Conservation (phyloP, 1,140 invertebrate species). For the Chironomus striatipennis region DNA sequence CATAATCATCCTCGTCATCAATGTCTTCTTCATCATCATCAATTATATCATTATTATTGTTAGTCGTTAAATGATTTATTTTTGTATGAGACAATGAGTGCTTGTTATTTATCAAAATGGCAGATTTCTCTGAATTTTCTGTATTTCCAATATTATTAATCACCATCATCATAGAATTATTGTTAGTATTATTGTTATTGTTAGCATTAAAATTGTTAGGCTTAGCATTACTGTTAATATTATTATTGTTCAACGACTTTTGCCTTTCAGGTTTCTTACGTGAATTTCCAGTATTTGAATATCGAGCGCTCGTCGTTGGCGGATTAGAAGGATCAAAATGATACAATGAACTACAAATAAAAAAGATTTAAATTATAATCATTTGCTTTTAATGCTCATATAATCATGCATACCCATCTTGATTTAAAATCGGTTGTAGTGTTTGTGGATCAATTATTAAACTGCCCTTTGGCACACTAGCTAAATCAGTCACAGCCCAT, state of each 20-base stretch:
- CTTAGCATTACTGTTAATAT: neutral
- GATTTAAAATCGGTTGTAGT: slow-evolving; percentile 55
- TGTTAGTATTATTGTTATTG: slow-evolving; percentile 12
- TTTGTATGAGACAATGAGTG: neutral
- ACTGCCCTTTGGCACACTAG: slow-evolving; percentile 71
- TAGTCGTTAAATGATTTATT: neutral
- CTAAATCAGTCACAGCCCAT: slow-evolving; percentile 78
- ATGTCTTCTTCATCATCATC: neutral
- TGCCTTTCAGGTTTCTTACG: slow-evolving; percentile 25
- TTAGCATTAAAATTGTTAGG: slow-evolving; percentile 29
- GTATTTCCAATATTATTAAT: slow-evolving; percentile 25
- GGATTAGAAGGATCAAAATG: slow-evolving; percentile 64
- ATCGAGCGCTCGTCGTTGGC: slow-evolving; percentile 41
- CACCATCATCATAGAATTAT: neutral
- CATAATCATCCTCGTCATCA: neutral
- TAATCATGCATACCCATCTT: slow-evolving; percentile 45
- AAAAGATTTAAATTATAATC: slow-evolving; percentile 30
- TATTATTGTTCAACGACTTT: slow-evolving; percentile 25
- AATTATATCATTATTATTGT: slow-evolving; percentile 4
- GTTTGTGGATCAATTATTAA: slow-evolving; percentile 77
- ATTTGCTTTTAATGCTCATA: no score
- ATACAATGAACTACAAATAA: slow-evolving; percentile 51
- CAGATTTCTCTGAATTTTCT: slow-evolving; percentile 34
- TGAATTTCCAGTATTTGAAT: slow-evolving; percentile 31
- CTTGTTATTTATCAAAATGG: slow-evolving; percentile 27